Evolutionary conservation across 2,797 vertebrate genomes (phyloP).

Genomic region (Adrianichthys oophorus): DNA sequence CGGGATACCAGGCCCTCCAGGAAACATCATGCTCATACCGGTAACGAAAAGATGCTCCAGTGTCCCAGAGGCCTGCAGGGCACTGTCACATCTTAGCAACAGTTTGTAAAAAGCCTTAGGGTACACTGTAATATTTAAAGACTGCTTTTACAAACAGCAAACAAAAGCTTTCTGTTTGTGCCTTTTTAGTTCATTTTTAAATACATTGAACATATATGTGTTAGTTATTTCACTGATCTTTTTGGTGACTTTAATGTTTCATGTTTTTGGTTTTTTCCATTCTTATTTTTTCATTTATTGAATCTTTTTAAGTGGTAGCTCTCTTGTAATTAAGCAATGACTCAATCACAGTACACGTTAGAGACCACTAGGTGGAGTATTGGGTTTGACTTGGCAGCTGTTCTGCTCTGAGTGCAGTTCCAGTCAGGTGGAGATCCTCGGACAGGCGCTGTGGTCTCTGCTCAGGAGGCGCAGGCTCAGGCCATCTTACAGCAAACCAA

Average conservation of each 20-base stretch:
- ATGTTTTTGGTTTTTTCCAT: not conserved
- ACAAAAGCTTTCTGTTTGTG: conserved; percentile 3
- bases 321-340: not conserved
- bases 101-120: conserved; percentile 28
- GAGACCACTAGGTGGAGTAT: conserved; percentile 57
- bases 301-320: not conserved
- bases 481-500: conserved; percentile 96
- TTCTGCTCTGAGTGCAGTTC: conserved; percentile 77
- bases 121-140: conserved; percentile 16
- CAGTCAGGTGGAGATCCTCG: conserved; percentile 84
- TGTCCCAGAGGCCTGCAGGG: conserved; percentile 15
- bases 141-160: conserved; percentile 7
- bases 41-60: conserved; percentile 64
- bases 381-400: conserved; percentile 21
- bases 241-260: not conserved
- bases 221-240: not conserved
- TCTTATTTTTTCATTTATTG: not conserved
- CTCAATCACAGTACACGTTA: conserved; percentile 17
- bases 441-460: conserved; percentile 86
- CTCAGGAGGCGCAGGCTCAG: conserved; percentile 95
- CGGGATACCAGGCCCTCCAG: conserved; percentile 92
- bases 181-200: not conserved
- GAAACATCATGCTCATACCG: conserved; percentile 93
- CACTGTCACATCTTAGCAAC: conserved; percentile 20
- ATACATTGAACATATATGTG: not conserved